Conservation (phyloP, 2,797 vertebrate genomes). For the Rhincodon typus region DNA sequence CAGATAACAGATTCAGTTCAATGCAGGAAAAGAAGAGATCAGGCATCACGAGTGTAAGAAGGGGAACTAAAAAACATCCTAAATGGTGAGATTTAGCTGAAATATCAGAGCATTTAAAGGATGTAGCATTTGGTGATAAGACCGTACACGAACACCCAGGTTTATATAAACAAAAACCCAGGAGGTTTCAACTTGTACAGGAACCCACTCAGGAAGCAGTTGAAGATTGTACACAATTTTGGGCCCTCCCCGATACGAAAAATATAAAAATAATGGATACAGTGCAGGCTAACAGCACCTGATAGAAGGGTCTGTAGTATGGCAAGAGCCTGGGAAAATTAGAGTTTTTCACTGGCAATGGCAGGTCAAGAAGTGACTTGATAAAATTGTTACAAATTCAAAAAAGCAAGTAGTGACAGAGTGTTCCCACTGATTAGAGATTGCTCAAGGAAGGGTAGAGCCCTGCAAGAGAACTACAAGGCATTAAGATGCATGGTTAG, state of each 20-base stretch:
- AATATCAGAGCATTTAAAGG: not conserved
- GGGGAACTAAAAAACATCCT: not conserved
- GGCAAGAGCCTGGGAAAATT: not conserved
- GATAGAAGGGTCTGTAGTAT: not conserved
- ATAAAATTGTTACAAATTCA: not conserved
- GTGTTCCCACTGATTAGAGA: not conserved
- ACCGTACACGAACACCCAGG: not conserved
- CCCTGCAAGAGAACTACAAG: not conserved
- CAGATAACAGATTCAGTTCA: not conserved
- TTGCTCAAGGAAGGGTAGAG: not conserved
- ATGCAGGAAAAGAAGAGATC: not conserved
- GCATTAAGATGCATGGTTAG: not conserved
- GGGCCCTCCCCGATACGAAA: no score
- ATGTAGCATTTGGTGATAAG: not conserved
- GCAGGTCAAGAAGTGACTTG: not conserved
- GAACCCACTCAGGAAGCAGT: not conserved
- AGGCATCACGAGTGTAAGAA: not conserved
- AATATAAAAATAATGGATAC: not conserved
- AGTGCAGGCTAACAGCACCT: no score
- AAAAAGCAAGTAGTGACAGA: not conserved
- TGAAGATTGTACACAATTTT: not conserved
- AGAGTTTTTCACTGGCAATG: not conserved
- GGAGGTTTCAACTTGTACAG: not conserved
- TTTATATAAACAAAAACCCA: not conserved
- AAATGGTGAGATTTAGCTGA: not conserved